Conservation (phyloP, 2,113 vertebrate genomes). For the Bothrops jararaca region DNA sequence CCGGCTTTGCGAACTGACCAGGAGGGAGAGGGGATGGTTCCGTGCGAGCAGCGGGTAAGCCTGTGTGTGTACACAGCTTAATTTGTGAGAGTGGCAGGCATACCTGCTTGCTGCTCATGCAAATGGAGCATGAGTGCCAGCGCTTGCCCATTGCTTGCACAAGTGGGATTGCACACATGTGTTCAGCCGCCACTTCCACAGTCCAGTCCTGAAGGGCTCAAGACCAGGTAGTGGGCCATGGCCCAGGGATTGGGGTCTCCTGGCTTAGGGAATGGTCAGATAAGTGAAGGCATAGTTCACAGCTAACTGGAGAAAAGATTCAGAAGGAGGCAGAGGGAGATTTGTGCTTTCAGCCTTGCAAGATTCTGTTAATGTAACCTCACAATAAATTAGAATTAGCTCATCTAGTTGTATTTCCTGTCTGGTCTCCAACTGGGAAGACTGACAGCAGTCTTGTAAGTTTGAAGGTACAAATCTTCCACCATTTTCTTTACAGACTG, state of each 20-base stretch:
- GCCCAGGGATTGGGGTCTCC: neutral
- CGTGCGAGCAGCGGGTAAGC: neutral
- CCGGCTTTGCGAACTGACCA: neutral
- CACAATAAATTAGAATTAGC: neutral
- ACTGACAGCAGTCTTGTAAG: neutral
- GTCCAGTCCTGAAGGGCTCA: neutral
- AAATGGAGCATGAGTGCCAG: neutral
- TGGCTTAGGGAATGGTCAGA: neutral
- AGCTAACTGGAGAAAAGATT: neutral
- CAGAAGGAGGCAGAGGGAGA: neutral
- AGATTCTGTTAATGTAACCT: neutral
- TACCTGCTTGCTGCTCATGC: neutral
- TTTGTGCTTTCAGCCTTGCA: neutral
- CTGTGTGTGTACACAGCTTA: neutral
- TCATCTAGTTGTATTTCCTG: neutral
- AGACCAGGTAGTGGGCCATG: neutral
- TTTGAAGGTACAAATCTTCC: neutral
- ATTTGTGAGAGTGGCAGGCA: too few species aligned
- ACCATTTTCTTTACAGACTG: neutral
- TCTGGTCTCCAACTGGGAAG: neutral
- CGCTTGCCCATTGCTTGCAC: neutral
- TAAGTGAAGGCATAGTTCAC: neutral
- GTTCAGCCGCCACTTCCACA: neutral
- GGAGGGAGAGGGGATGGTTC: neutral
- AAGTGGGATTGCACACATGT: neutral